These are phyloP conservation scores for Delphinus delphis DNA, from an alignment of 2,113 vertebrate genomes.

Conservation along the genomic window DNA sequence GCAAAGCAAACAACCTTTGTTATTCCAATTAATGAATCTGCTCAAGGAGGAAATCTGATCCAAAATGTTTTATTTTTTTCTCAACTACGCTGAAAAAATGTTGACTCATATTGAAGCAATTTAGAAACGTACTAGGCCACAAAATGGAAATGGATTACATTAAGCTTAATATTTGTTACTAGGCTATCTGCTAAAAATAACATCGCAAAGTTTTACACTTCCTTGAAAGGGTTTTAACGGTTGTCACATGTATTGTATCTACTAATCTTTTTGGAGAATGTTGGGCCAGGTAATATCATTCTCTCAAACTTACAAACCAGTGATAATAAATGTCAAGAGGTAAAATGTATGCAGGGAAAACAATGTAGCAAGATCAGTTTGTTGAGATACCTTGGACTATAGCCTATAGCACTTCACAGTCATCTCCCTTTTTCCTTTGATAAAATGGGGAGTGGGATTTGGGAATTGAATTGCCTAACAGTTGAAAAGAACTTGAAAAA, in stretches of 20 bases:
- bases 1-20: slow-evolving; percentile 70
- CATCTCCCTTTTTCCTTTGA: background rate
- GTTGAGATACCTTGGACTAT: background rate
- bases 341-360: slow-evolving; percentile 5
- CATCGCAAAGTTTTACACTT: slow-evolving; percentile 24
- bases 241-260: background rate
- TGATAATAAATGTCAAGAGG: slow-evolving; percentile 4
- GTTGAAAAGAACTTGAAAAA: background rate
- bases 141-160: slow-evolving; percentile 64
- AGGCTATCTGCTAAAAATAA: slow-evolving; percentile 58
- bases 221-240: slow-evolving; percentile 45
- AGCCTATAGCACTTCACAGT: background rate
- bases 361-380: background rate
- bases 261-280: background rate
- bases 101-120: slow-evolving; percentile 69
- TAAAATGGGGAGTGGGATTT: background rate
- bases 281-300: background rate
- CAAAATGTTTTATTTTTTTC: slow-evolving; percentile 57
- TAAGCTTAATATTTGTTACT: slow-evolving; percentile 60
- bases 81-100: slow-evolving; percentile 48
- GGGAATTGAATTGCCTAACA: background rate
- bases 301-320: slow-evolving; percentile 6
- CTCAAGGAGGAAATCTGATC: slow-evolving; percentile 38
- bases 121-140: slow-evolving; percentile 60
- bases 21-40: slow-evolving; percentile 63